Conservation (phyloP, 2,797 vertebrate genomes). For the Glossophaga mutica region DNA sequence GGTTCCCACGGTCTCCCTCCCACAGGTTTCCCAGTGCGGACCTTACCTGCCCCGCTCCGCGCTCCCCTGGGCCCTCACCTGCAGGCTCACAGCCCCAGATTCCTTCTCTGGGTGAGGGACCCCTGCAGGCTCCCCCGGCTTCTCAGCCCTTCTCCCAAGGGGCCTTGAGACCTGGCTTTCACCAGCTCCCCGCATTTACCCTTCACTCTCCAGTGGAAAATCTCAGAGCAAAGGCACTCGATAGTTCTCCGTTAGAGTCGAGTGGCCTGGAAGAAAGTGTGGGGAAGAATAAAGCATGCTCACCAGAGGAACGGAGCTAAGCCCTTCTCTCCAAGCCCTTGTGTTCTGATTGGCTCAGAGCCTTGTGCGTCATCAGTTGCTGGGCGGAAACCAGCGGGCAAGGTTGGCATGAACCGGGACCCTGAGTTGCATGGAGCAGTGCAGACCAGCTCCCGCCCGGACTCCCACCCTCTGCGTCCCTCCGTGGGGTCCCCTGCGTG, state of each 20-base stretch:
- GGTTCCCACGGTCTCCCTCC: too few species aligned
- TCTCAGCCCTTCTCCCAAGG: too few species aligned
- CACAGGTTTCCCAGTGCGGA: too few species aligned
- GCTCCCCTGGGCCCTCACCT: accelerated
- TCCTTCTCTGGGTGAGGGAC: too few species aligned
- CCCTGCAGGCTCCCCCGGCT: too few species aligned
- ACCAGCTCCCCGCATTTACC: too few species aligned
- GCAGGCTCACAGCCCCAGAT: background rate
- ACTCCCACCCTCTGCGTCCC: too few species aligned
- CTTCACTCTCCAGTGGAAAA: background rate
- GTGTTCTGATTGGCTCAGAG: background rate
- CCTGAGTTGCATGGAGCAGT: too few species aligned
- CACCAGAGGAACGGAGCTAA: background rate
- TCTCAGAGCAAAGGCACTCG: background rate
- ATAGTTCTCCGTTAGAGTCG: background rate
- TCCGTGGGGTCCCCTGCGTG: too few species aligned
- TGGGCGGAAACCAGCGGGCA: background rate
- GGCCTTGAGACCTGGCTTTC: too few species aligned
- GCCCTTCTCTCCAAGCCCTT: background rate
- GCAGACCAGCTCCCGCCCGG: background rate
- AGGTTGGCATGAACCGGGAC: too few species aligned
- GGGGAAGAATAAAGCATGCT: background rate
- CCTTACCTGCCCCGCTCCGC: too few species aligned
- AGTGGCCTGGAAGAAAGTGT: background rate
- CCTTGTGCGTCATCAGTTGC: background rate